A percentile compares a stretch with the other conserved stretches of the same genome.
phyloP scores from a whole-genome alignment of 2,797 vertebrate genomes.

The Cyprinodon diabolis region DNA sequence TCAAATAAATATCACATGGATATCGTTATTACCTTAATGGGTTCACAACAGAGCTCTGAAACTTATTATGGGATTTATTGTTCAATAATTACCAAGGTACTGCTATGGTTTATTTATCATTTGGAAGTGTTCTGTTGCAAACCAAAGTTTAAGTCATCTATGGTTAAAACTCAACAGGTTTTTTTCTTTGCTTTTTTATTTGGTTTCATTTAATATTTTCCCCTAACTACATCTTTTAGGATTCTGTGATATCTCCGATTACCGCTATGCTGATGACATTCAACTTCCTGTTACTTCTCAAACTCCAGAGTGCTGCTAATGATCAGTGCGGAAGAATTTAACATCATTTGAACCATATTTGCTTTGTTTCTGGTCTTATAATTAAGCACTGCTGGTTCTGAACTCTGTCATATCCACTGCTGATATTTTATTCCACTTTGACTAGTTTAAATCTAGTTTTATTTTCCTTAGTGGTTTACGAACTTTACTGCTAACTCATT shows the following conservation, averaged over 20 bases:
- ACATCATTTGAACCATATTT: not conserved
- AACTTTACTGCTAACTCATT: too few relatives aligned
- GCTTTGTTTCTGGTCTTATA: not conserved
- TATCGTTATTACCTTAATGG: constrained; percentile 1
- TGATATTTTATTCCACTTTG: not conserved
- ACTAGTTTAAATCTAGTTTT: not conserved
- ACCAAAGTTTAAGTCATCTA: not conserved
- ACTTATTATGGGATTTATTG: constrained; percentile 1
- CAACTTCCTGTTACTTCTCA: not conserved
- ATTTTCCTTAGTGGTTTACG: not conserved
- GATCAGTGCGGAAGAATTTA: not conserved
- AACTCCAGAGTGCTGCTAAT: not conserved
- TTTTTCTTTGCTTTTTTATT: not conserved
- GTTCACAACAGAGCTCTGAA: not conserved
- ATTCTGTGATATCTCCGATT: not conserved
- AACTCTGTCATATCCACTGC: not conserved
- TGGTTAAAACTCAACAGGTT: not conserved
- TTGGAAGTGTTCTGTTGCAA: not conserved
- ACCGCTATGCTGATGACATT: not conserved
- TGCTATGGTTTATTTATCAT: not conserved
- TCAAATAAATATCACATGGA: constrained; percentile 4
- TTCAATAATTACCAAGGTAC: not conserved
- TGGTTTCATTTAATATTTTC: not conserved
- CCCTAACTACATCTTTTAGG: not conserved
- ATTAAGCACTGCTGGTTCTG: not conserved